Percentiles rank a stretch among this genome's conserved stretches.
These are phyloP conservation scores for Bembecia ichneumoniformis DNA, from an alignment of 2,888 invertebrate species.

Conservation along the genomic window DNA sequence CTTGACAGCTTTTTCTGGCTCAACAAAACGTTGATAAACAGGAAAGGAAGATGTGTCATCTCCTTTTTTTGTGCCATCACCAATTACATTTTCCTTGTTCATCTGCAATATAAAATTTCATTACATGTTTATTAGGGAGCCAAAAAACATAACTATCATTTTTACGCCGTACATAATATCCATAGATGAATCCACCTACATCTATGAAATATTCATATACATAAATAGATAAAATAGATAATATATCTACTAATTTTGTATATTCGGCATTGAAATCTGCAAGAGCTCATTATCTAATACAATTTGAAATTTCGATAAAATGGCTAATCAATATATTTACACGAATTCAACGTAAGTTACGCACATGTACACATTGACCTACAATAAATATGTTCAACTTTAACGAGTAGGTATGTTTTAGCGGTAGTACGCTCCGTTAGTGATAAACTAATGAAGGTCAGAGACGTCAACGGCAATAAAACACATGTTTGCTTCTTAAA, in stretches of 20 bases:
- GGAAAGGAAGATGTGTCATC: slow-evolving; percentile 40
- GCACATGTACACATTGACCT: slow-evolving; percentile 7
- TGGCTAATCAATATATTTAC: background rate
- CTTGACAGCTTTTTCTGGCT: slow-evolving; percentile 77
- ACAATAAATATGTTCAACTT: slow-evolving; percentile 3
- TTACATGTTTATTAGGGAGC: background rate
- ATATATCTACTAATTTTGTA: too few relatives aligned
- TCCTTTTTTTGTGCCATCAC: slow-evolving; percentile 37
- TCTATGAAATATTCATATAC: too few relatives aligned
- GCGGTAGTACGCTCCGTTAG: slow-evolving; percentile 6
- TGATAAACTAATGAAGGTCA: slow-evolving; percentile 65
- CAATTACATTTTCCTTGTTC: slow-evolving; percentile 40
- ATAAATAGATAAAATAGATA: too few relatives aligned
- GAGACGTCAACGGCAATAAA: slow-evolving; percentile 41
- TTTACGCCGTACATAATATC: too few relatives aligned
- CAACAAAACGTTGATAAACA: slow-evolving; percentile 73
- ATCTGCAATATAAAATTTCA: slow-evolving; percentile 31
- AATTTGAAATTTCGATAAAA: background rate
- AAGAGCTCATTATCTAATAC: too few relatives aligned
- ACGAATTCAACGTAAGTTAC: background rate
- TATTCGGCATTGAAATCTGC: too few relatives aligned
- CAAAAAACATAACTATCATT: too few relatives aligned
- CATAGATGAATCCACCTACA: too few relatives aligned
- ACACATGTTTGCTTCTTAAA: slow-evolving; percentile 12
- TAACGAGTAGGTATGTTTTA: background rate